phyloP scores from a whole-genome alignment of 2,797 vertebrate species.

The Tarsius wallacei region DNA sequence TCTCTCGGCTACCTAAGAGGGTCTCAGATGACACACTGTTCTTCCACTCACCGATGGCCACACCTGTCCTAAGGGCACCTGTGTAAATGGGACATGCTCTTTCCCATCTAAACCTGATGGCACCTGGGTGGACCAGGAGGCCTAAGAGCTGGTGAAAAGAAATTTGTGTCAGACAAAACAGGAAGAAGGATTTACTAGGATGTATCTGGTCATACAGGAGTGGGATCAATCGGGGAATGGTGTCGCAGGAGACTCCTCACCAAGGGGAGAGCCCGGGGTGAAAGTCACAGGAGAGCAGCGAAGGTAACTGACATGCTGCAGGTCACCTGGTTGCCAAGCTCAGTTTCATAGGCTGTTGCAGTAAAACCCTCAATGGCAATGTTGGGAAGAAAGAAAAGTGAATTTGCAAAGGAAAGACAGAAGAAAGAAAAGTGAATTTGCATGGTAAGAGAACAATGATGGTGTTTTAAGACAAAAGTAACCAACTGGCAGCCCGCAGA shows the following conservation, averaged over 20 bases:
- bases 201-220: not conserved
- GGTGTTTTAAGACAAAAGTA: constrained; percentile 68
- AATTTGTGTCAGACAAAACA: not conserved
- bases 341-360: not conserved
- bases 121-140: not conserved
- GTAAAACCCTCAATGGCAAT: not conserved
- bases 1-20: not conserved
- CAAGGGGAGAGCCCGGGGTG: not conserved
- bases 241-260: not conserved
- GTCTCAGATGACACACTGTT: not conserved
- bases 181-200: not conserved
- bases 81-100: not conserved
- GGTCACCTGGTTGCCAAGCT: not conserved
- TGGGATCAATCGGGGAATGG: not conserved
- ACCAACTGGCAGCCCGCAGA: constrained; percentile 70
- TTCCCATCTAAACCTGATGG: not conserved
- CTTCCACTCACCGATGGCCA: not conserved
- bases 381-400: not conserved
- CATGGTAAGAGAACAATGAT: constrained; percentile 12
- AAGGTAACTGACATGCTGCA: not conserved
- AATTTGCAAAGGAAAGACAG: not conserved
- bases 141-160: not conserved
- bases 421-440: not conserved
- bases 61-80: not conserved
- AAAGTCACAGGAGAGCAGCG: not conserved